Percentiles rank a stretch among this genome's conserved stretches.
Conservation (phyloP, 2,797 vertebrate genomes). For the Microcaecilia unicolor region DNA sequence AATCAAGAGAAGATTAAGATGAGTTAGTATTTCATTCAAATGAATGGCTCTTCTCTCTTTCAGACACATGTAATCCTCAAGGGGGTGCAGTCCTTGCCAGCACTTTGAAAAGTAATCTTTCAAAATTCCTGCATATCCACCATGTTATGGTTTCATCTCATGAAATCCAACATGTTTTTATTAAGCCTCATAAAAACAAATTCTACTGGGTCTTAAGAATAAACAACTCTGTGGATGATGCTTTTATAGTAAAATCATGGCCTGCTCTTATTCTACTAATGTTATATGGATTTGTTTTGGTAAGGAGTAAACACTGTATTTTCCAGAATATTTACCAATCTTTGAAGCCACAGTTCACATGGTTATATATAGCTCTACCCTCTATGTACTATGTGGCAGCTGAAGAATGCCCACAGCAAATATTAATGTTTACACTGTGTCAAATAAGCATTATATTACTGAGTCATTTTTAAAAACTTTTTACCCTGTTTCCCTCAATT, state of each 20-base stretch:
- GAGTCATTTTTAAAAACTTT: too few species aligned
- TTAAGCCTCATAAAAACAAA: slow-evolving; percentile 68
- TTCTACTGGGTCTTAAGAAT: slow-evolving; percentile 53
- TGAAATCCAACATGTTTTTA: slow-evolving; percentile 72
- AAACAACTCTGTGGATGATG: slow-evolving; percentile 54
- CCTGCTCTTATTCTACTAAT: slow-evolving; percentile 32
- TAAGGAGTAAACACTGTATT: too few species aligned
- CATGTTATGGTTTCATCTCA: slow-evolving; percentile 73
- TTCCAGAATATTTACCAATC: too few species aligned
- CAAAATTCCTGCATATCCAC: slow-evolving; percentile 61
- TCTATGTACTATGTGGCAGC: too few species aligned
- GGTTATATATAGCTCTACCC: too few species aligned
- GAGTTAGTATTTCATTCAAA: slow-evolving; percentile 54
- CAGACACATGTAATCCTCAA: slow-evolving; percentile 47
- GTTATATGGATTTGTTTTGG: background rate
- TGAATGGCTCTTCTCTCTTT: slow-evolving; percentile 62
- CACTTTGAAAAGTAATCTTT: slow-evolving; percentile 64
- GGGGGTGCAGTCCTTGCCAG: slow-evolving; percentile 51
- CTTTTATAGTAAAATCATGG: slow-evolving; percentile 46
- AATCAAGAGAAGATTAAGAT: slow-evolving; percentile 55
- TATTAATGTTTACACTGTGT: too few species aligned
- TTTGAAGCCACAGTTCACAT: too few species aligned
- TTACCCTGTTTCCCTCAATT: too few species aligned
- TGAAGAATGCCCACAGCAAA: too few species aligned
- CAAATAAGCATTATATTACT: too few species aligned